phyloP scores from a whole-genome alignment of 2,113 vertebrate species.

The Peromyscus polionotus region DNA sequence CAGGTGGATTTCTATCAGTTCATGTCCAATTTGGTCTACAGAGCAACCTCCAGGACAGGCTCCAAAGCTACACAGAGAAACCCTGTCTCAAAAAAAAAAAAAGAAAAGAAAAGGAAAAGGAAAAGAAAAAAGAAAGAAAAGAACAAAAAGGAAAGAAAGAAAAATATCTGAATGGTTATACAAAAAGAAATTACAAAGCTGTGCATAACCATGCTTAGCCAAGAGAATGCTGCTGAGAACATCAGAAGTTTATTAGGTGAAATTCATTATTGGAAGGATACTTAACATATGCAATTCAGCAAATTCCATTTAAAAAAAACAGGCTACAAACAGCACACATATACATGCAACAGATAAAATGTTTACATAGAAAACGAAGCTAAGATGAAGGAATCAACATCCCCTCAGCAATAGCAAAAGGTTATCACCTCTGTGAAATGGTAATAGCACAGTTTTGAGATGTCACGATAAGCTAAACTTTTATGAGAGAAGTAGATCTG shows the following conservation, averaged over 20 bases:
- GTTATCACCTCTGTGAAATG: constrained; percentile 3
- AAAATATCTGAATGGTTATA: background rate
- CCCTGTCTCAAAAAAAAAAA: too few species aligned
- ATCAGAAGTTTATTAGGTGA: background rate
- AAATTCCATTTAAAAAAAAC: background rate
- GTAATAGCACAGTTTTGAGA: background rate
- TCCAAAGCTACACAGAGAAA: too few species aligned
- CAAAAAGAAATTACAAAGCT: constrained; percentile 49
- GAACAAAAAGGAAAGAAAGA: background rate
- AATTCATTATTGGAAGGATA: constrained; percentile 19
- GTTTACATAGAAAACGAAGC: background rate
- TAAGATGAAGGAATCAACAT: constrained; percentile 15
- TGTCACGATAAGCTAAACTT: background rate
- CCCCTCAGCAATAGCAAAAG: background rate
- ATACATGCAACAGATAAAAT: background rate
- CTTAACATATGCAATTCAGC: background rate
- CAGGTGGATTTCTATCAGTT: too few species aligned
- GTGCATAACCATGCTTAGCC: background rate
- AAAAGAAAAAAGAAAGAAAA: too few species aligned
- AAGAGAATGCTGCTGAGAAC: constrained; percentile 28
- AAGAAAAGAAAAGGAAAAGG: too few species aligned
- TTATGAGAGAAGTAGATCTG: background rate
- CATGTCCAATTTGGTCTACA: too few species aligned
- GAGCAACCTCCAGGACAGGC: too few species aligned
- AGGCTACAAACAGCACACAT: background rate